Percentiles rank a stretch among this genome's conserved stretches.
phyloP scores from a whole-genome alignment of 2,888 invertebrate species.

The Parnassius mnemosyne region DNA sequence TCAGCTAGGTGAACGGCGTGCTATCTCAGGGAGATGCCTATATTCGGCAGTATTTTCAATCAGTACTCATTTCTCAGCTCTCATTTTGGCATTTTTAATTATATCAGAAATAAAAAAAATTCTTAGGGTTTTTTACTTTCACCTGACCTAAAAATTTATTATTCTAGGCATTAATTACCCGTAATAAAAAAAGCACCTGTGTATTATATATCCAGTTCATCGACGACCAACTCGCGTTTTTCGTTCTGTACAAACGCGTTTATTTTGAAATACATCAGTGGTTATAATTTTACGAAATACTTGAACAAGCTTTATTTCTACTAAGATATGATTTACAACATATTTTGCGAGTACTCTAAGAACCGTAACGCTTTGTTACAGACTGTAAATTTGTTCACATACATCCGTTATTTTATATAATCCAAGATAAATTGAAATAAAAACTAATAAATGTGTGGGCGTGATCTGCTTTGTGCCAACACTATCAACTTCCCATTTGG shows the following conservation, averaged over 20 bases:
- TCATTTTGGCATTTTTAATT: too few relatives aligned
- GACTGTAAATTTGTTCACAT: conserved; percentile 21
- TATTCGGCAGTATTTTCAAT: too few relatives aligned
- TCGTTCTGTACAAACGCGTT: conserved; percentile 19
- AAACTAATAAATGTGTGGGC: neutral
- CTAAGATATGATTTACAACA: conserved; percentile 25
- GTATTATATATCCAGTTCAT: conserved; percentile 16
- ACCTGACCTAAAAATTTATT: too few relatives aligned
- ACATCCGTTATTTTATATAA: conserved; percentile 1
- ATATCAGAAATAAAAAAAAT: too few relatives aligned
- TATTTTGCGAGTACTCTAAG: conserved; percentile 15
- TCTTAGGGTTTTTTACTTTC: too few relatives aligned
- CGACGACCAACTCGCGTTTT: conserved; percentile 7
- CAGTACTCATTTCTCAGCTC: too few relatives aligned
- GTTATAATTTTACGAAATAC: conserved; percentile 23
- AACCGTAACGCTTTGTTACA: conserved; percentile 19
- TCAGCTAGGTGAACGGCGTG: too few relatives aligned
- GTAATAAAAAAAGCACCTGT: conserved; percentile 2
- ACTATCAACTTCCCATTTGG: too few relatives aligned
- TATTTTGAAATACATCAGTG: conserved; percentile 17
- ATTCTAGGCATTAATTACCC: conserved; percentile 4
- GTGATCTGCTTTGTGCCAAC: too few relatives aligned
- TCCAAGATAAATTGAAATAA: conserved; percentile 13
- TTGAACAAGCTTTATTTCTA: conserved; percentile 23
- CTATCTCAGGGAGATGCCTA: too few relatives aligned